These are phyloP conservation scores for Polyommatus icarus DNA, from an alignment of 2,888 invertebrate genomes.

Conservation along the genomic window DNA sequence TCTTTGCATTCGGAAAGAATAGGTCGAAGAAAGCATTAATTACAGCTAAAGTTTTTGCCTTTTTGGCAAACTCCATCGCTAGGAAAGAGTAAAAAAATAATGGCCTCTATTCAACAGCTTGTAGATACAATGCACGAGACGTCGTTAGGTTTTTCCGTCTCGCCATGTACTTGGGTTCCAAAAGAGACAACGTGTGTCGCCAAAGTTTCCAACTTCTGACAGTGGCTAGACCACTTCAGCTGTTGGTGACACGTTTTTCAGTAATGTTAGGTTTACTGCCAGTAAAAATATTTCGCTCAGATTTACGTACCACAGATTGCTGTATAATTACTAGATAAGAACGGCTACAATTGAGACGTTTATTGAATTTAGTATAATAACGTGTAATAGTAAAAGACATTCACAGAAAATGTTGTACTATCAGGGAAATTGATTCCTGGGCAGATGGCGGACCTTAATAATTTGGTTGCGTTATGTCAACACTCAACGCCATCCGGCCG, in stretches of 20 bases:
- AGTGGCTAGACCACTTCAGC: constrained; percentile 27
- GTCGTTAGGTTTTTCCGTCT: constrained; percentile 20
- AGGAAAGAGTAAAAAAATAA: neutral
- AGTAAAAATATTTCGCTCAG: neutral
- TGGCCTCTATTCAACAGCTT: constrained; percentile 23
- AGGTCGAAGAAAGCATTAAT: constrained; percentile 9
- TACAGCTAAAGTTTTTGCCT: neutral
- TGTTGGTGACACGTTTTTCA: neutral
- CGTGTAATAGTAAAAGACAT: too few relatives aligned
- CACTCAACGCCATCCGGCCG: too few relatives aligned
- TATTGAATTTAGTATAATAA: too few relatives aligned
- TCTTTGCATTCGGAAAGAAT: constrained; percentile 13
- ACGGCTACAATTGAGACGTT: too few relatives aligned
- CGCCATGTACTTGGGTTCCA: constrained; percentile 9
- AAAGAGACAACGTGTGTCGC: constrained; percentile 31
- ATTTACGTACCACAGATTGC: too few relatives aligned
- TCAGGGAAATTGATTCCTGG: too few relatives aligned
- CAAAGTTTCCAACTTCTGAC: constrained; percentile 31
- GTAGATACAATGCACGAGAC: constrained; percentile 24
- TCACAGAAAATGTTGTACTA: too few relatives aligned
- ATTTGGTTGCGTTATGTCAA: too few relatives aligned
- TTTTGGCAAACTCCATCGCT: constrained; percentile 15
- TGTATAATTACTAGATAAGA: too few relatives aligned
- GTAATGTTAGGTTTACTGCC: neutral
- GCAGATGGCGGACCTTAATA: too few relatives aligned